phyloP scores from a whole-genome alignment of 2,113 vertebrate genomes.

The Picathartes gymnocephalus region DNA sequence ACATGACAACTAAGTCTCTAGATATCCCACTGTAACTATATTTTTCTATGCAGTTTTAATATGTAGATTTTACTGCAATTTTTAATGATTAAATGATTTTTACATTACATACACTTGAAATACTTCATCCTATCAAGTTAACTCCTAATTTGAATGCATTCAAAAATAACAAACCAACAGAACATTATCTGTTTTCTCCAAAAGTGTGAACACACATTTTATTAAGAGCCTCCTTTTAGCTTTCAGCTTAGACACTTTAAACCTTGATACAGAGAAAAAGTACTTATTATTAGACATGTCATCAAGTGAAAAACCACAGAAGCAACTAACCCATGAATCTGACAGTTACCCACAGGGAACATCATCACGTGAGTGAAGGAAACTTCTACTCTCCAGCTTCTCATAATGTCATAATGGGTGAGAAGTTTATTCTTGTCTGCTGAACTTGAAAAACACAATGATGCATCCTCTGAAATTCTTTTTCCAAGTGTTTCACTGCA shows the following conservation, averaged over 20 bases:
- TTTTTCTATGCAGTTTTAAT: background rate
- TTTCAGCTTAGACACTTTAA: background rate
- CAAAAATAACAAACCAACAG: background rate
- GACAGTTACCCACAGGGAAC: background rate
- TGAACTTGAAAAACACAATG: background rate
- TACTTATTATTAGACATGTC: background rate
- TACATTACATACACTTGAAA: background rate
- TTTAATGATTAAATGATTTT: background rate
- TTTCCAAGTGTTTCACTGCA: background rate
- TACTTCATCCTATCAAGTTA: background rate
- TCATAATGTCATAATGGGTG: background rate
- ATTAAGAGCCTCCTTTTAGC: background rate
- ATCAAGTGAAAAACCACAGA: slow-evolving; percentile 9
- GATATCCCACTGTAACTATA: accelerated
- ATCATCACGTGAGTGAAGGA: background rate
- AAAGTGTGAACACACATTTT: background rate
- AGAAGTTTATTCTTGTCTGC: background rate
- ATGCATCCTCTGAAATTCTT: background rate
- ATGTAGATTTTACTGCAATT: background rate
- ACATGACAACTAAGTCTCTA: background rate
- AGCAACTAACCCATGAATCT: background rate
- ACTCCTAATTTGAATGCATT: background rate
- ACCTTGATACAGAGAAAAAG: background rate
- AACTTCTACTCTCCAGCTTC: background rate
- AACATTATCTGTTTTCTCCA: background rate